Conservation (phyloP, 2,113 vertebrate species). For the Hypocryptadius cinnamomeus region DNA sequence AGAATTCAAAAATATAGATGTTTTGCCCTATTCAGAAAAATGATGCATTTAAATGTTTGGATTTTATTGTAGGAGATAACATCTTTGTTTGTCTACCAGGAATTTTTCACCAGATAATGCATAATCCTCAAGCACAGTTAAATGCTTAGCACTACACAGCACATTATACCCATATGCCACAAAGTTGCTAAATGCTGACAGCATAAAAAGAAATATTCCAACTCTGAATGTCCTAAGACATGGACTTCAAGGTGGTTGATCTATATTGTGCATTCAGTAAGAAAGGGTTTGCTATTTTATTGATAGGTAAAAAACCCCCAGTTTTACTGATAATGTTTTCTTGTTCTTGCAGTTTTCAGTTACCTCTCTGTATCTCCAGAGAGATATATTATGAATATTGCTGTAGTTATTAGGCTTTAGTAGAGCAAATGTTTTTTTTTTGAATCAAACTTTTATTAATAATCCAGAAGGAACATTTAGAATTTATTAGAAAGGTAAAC, state of each 20-base stretch:
- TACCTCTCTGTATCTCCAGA: neutral
- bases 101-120: neutral
- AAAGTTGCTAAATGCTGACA: neutral
- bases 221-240: neutral
- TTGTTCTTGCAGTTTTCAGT: neutral
- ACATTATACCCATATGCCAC: neutral
- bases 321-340: neutral
- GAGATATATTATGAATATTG: neutral
- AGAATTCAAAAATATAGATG: neutral
- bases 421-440: neutral
- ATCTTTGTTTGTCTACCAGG: neutral
- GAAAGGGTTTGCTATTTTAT: neutral
- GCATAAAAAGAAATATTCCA: neutral
- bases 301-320: neutral
- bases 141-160: neutral
- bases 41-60: neutral
- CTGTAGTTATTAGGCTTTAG: neutral
- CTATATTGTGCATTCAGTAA: neutral
- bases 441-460: neutral
- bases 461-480: neutral
- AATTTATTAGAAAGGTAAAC: neutral
- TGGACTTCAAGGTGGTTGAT: neutral
- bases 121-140: neutral
- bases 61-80: neutral
- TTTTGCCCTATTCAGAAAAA: neutral